Base-by-base conservation (phyloP, 2,888 invertebrate genomes). In the Caenorhabditis becei region DNA sequence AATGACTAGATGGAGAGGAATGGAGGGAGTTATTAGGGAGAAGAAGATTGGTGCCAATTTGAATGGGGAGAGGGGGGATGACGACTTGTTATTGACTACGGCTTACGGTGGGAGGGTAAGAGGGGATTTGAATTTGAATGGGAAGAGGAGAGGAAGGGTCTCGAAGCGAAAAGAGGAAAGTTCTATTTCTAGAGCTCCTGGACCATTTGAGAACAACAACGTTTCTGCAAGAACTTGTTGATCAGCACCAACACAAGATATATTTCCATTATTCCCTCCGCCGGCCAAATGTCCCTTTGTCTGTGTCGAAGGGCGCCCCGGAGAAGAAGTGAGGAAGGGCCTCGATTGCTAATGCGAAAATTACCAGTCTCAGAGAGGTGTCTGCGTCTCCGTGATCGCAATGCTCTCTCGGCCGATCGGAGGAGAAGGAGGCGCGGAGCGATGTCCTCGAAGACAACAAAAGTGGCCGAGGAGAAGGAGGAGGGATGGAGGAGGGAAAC, bases 311-410 rank as follows among this genome's bases (percentile, higher is more conserved):
- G n/a, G 51, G 26, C 16, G 49, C 32, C 54, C 54, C 24, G 54
- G 2, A 16, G 14, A 41, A 41, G 26, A n/a, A n/a, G 28, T 26
- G 11, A 16, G 18, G 51, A 4, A 37, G 54, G 47, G 47, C 32
- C 58, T 54, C 77, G 66, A 62, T 77, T 77, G 67, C 77, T 77
- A 77, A 77, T 70, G 63, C 70, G 77, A 79, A 72, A 79, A 79
- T 79, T 71, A 72, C 66, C 72, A 72, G 78, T 78, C 71, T 78
- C 75, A 18, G 51, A 63, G 63, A 63, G 35, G 63, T 37, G 28
- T 71, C 70, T 26, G 11, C 54, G n/a, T 51, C 53, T 53, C 66
- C 24, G 24, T 44, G 35, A 59, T 61, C 62, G 51, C 62, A 62
- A 53, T 28, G 62, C 61, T 61, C 37, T 54, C 18, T 66, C 66